phyloP scores from a whole-genome alignment of 2,888 invertebrate genomes.

The Melanchra persicariae region DNA sequence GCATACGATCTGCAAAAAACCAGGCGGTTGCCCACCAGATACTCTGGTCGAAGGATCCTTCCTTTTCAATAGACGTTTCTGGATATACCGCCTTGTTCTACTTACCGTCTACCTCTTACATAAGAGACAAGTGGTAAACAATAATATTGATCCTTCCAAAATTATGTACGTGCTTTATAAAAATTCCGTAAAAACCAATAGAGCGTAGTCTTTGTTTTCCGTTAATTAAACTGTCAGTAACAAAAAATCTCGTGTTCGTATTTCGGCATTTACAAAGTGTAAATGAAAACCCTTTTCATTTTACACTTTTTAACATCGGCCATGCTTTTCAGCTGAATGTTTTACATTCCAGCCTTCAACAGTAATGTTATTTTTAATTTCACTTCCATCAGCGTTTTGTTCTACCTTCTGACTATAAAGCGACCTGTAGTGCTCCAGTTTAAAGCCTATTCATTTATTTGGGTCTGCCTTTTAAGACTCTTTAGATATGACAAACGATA shows the following conservation, averaged over 20 bases:
- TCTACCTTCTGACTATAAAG: conserved; percentile 13
- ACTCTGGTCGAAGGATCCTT: neutral
- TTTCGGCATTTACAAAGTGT: neutral
- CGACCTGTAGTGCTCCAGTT: conserved; percentile 33
- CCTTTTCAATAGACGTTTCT: neutral
- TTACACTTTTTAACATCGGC: conserved; percentile 22
- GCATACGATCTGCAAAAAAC: too few species aligned
- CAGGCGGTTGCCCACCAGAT: too few species aligned
- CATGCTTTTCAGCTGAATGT: conserved; percentile 13
- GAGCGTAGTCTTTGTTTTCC: conserved; percentile 32
- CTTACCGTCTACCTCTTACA: neutral
- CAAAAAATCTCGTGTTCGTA: conserved; percentile 33
- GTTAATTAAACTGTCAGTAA: conserved; percentile 55
- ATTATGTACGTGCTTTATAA: neutral
- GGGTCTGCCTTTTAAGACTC: conserved; percentile 33
- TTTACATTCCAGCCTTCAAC: conserved; percentile 16
- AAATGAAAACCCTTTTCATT: conserved; percentile 35
- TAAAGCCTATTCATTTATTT: conserved; percentile 54
- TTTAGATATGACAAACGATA: conserved; percentile 55
- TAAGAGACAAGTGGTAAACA: neutral
- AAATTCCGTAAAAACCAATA: conserved; percentile 33
- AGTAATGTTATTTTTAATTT: conserved; percentile 28
- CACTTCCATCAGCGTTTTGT: conserved; percentile 6
- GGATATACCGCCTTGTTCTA: too few species aligned
- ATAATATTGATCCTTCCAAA: neutral